These are phyloP conservation scores for Candidula unifasciata DNA, from an alignment of 2,888 invertebrate genomes.

Conservation along the genomic window DNA sequence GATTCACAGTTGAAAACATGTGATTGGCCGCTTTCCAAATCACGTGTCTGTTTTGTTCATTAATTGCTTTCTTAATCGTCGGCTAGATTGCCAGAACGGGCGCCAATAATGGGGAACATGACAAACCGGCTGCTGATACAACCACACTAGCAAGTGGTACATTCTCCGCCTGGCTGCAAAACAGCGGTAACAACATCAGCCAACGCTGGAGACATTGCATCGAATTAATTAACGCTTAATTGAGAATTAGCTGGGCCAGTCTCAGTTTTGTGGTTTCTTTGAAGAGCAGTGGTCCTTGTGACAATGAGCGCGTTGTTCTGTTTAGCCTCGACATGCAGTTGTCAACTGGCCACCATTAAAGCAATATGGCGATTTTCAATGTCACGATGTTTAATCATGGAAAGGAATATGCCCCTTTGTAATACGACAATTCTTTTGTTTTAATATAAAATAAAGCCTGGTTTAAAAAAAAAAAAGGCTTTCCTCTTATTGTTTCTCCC, in stretches of 20 bases:
- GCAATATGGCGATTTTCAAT: slow-evolving; percentile 19
- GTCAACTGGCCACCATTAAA: slow-evolving; percentile 22
- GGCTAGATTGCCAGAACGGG: background rate
- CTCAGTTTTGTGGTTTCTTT: background rate
- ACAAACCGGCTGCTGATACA: background rate
- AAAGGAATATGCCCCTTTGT: background rate
- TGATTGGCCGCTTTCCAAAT: background rate
- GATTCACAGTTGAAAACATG: background rate
- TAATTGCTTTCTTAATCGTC: slow-evolving; percentile 23
- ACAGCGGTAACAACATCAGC: background rate
- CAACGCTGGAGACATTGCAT: background rate
- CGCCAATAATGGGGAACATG: slow-evolving; percentile 1
- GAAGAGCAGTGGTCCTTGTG: slow-evolving; percentile 1
- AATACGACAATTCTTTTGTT: background rate
- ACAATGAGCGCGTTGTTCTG: background rate
- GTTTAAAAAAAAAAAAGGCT: background rate
- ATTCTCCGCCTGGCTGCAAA: background rate
- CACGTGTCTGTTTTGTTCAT: slow-evolving; percentile 21
- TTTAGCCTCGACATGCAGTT: slow-evolving; percentile 1
- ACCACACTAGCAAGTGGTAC: background rate
- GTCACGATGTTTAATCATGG: background rate
- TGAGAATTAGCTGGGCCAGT: slow-evolving; percentile 22
- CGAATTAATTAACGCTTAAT: slow-evolving; percentile 34
- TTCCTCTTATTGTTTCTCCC: background rate
- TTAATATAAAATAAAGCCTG: background rate